Evolutionary conservation across 1,140 invertebrate species (phyloP).

Genomic region (Heterodera carotae): DNA sequence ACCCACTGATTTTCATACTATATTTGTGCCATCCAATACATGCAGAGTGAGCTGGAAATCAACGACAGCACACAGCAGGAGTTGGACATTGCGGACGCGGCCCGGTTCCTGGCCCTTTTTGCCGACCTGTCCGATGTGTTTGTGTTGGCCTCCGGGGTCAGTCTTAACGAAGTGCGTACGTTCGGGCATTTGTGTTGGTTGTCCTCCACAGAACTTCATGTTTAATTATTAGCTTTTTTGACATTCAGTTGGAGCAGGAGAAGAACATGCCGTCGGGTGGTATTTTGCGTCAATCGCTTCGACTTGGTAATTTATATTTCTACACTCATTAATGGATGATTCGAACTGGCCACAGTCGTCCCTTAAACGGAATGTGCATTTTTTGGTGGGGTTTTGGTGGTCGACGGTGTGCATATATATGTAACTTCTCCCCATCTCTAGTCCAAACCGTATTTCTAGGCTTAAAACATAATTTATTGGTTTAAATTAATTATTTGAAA

Average conservation of each 20-base stretch:
- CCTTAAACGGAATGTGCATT: too few species aligned
- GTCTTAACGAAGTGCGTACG: constrained; percentile 78
- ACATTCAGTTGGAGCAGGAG: constrained; percentile 80
- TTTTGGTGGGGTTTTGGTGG: too few species aligned
- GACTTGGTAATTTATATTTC: constrained; percentile 77
- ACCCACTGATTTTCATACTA: neutral
- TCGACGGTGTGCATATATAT: too few species aligned
- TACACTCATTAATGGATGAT: too few species aligned
- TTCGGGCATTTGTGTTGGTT: neutral
- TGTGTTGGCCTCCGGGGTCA: constrained; percentile 90
- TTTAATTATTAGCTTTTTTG: neutral
- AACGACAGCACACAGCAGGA: constrained; percentile 92
- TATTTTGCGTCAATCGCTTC: constrained; percentile 89
- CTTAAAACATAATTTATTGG: too few species aligned
- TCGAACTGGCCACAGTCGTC: too few species aligned
- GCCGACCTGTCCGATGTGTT: constrained; percentile 97
- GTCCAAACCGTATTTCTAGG: too few species aligned
- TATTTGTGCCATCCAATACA: constrained; percentile 6
- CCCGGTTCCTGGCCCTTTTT: constrained; percentile 90
- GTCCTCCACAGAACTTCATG: too few species aligned
- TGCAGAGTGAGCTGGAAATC: constrained; percentile 93
- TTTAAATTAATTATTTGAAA: too few species aligned
- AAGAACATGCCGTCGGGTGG: constrained; percentile 99
- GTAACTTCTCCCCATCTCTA: too few species aligned
- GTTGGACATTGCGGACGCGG: constrained; percentile 94